Evolutionary conservation across 2,888 invertebrate genomes (phyloP).

Genomic region (Thysanoteuthis rhombus): DNA sequence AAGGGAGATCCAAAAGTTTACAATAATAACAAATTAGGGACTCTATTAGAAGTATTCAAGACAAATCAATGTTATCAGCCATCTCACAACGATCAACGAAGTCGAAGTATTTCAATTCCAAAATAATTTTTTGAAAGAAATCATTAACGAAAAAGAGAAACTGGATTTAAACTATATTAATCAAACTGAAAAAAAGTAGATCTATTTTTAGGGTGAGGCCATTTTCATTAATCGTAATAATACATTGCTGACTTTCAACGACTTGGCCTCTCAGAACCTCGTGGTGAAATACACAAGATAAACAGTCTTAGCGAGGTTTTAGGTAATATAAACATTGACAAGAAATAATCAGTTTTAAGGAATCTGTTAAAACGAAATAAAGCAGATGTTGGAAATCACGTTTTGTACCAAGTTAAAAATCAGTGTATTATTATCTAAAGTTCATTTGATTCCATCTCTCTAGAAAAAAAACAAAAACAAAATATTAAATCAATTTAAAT

Average conservation of each 20-base stretch:
- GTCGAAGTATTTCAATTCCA: neutral
- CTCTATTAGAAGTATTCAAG: neutral
- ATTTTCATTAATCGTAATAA: neutral
- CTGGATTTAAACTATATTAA: neutral
- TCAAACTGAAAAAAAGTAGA: neutral
- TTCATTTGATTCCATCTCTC: neutral
- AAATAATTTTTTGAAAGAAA: neutral
- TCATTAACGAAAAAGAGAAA: neutral
- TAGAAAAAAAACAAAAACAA: neutral
- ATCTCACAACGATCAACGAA: neutral
- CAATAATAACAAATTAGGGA: neutral
- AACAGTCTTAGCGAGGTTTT: neutral
- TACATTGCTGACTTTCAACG: neutral
- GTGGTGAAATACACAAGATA: neutral
- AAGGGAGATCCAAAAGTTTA: neutral
- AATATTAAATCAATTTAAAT: too few species aligned
- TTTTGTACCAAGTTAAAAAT: too few species aligned
- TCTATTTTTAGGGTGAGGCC: neutral
- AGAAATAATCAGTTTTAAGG: too few species aligned
- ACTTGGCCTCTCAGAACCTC: neutral
- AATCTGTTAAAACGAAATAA: neutral
- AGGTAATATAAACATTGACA: neutral
- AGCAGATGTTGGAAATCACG: neutral
- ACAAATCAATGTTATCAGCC: too few species aligned
- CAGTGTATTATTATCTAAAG: too few species aligned